A percentile compares a stretch with the other conserved stretches of the same genome.
phyloP scores from a whole-genome alignment of 2,113 vertebrate genomes.

The Pipa parva region DNA sequence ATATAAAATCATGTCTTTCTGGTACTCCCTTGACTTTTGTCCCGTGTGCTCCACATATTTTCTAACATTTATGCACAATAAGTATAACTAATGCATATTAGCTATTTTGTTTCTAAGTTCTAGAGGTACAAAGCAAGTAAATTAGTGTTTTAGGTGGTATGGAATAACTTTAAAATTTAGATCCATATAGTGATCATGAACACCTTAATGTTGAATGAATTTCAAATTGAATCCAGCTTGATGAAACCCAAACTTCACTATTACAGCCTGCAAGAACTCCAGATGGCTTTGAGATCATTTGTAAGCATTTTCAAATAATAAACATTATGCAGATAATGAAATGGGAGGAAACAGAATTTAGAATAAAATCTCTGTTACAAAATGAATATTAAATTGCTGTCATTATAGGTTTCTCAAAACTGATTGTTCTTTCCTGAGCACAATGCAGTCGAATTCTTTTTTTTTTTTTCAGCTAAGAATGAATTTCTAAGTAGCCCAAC shows the following conservation, averaged over 20 bases:
- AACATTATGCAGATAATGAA: slow-evolving; percentile 33
- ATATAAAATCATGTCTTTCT: too few species aligned
- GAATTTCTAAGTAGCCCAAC: slow-evolving; percentile 30
- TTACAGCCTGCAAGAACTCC: slow-evolving; percentile 12
- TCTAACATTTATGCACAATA: too few species aligned
- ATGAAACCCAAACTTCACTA: background rate
- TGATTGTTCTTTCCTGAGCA: slow-evolving; percentile 24
- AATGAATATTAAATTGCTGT: slow-evolving; percentile 41
- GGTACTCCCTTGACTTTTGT: too few species aligned
- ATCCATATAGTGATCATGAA: too few species aligned
- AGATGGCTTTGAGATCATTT: slow-evolving; percentile 26
- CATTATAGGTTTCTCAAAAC: slow-evolving; percentile 27
- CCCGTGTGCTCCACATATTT: too few species aligned
- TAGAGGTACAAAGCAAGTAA: too few species aligned
- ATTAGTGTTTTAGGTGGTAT: too few species aligned
- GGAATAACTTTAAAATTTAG: too few species aligned
- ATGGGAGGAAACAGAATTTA: slow-evolving; percentile 22
- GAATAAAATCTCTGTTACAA: slow-evolving; percentile 19
- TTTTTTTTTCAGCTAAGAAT: slow-evolving; percentile 14
- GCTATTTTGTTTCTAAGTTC: too few species aligned
- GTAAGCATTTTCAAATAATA: slow-evolving; percentile 26
- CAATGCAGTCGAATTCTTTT: slow-evolving; percentile 11
- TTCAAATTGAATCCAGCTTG: background rate
- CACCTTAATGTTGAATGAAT: too few species aligned
- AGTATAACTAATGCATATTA: too few species aligned